Evolutionary conservation across 2,888 invertebrate species (phyloP), one percentile per base, ranked within the genome.

Genomic region (Mesodorylaimus sp.): DNA sequence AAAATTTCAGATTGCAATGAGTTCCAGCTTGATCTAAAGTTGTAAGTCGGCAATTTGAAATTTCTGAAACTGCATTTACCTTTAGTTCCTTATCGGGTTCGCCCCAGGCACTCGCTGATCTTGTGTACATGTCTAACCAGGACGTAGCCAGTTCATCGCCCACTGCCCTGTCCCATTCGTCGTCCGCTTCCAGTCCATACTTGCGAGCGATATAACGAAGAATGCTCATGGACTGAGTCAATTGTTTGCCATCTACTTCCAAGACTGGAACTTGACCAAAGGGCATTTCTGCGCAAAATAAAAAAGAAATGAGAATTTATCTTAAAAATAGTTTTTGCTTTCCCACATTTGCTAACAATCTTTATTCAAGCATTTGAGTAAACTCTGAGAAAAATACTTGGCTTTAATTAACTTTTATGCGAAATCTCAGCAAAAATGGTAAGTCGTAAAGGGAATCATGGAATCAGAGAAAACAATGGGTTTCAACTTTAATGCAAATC

Each of bases 201-300:
- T 51, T 19, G 21, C n/a, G 43, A 16, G 50, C 53, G 2, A 53
- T 41, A 27, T 38, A 50, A 24, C 47, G 36, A 38, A 43, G 26
- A 13, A 53, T 53, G 42, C 50, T 52, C 23, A 46, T 46, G 16
- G 47, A 50, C 45, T 53, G 46, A 3, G 42, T 37, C 7, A 54
- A 32, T n/a, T 26, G 23, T 16, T 47, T 53, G 2, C 46, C 52
- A 28, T 50, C 52, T 3, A 53, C 26, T 39, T 53, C 45, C 32
- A 53, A 42, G 3, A 37, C 37, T 5, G 53, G 53, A 3, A 52
- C 26, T 16, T 53, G 39, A 3, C 53, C 53, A 37, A 53, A 49
- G 3, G 50, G 53, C 3, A 45, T 46, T 24, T 41, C 39, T 45
- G 19, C 7, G n/a, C 10, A n/a, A n/a, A n/a, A n/a, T n/a, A n/a